These are phyloP conservation scores for Semaprochilodus insignis DNA, from an alignment of 2,797 vertebrate genomes.

Conservation along the genomic window DNA sequence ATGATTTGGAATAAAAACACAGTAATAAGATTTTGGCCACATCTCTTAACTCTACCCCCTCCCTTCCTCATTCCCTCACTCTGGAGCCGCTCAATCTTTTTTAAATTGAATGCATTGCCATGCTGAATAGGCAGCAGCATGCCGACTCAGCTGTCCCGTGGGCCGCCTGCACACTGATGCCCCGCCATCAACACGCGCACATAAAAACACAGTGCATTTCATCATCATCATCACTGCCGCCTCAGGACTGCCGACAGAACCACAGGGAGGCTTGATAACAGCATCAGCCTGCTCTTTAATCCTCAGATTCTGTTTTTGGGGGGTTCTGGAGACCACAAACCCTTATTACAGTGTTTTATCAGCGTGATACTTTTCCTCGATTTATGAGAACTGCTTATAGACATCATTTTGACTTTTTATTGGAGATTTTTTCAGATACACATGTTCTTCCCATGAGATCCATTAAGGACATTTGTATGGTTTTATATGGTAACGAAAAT, in stretches of 20 bases:
- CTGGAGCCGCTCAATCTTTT: neutral
- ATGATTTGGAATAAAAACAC: neutral
- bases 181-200: neutral
- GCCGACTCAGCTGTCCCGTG: constrained; percentile 4
- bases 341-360: neutral
- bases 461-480: too few relatives aligned
- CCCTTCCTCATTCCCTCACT: neutral
- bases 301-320: neutral
- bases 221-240: constrained; percentile 3
- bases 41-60: neutral
- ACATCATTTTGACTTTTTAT: too few relatives aligned
- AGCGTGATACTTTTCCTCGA: neutral
- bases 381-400: neutral
- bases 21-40: neutral
- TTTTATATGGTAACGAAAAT: too few relatives aligned
- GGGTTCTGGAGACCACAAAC: neutral
- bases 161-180: neutral
- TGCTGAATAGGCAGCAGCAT: constrained; percentile 1
- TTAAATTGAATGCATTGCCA: neutral
- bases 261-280: neutral
- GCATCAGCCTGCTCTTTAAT: neutral
- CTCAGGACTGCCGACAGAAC: neutral
- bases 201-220: neutral
- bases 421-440: too few relatives aligned
- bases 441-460: too few relatives aligned